These are phyloP conservation scores for Cricetomys ansorgei DNA, from an alignment of 2,113 vertebrate genomes.

Conservation along the genomic window DNA sequence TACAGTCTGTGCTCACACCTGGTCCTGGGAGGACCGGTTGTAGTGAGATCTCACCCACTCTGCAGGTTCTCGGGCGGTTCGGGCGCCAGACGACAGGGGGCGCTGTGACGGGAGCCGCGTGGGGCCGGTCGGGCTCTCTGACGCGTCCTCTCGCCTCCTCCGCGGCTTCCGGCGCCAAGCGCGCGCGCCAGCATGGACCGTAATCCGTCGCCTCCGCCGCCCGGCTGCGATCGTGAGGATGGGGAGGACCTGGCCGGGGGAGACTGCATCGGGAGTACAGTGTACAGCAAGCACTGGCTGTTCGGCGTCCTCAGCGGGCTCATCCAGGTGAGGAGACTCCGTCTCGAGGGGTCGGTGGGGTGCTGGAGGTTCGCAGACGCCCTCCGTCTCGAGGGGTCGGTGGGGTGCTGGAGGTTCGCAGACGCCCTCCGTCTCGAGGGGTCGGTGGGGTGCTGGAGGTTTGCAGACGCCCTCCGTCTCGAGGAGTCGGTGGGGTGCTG, in stretches of 20 bases:
- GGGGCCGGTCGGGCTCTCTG: background rate
- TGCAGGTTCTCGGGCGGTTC: background rate
- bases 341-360: no score
- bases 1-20: background rate
- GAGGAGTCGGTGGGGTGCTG: no score
- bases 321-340: conserved; percentile 88
- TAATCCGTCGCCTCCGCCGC: conserved; percentile 93
- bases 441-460: no score
- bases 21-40: background rate
- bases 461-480: no score
- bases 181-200: conserved; percentile 87
- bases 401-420: no score
- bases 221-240: conserved; percentile 51
- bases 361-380: no score
- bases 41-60: background rate
- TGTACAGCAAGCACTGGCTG: conserved; percentile 98
- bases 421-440: no score
- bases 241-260: conserved; percentile 70
- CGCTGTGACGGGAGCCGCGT: conserved; percentile 61
- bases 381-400: no score
- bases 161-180: conserved; percentile 30
- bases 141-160: background rate
- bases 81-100: conserved; percentile 64
- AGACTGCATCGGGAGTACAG: conserved; percentile 93
- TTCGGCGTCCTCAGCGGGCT: conserved; percentile 94